Evolutionary conservation across 2,888 invertebrate genomes (phyloP), one percentile per base, ranked within the genome.

Genomic region (Apodemia hepburni): DNA sequence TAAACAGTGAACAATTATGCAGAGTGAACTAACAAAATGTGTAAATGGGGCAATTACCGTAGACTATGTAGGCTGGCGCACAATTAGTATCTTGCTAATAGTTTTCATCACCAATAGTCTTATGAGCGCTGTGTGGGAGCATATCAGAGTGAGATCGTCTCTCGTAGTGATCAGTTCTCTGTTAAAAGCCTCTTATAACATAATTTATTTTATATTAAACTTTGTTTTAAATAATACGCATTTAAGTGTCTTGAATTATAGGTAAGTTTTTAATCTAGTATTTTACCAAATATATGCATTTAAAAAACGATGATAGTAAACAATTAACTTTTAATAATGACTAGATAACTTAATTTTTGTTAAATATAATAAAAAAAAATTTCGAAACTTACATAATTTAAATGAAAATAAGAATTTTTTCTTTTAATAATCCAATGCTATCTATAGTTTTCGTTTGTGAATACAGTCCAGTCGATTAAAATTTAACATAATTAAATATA

Each of bases 1-100:
- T 82, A 87, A 88, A 89, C 83, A 84, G 79, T 72, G 80, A 77
- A 79, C 84, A 90, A 90, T 91, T 91, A 90, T 86, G 82, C 84
- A 82, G 76, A 79, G 74, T 75, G 74, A 81, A 85, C 91, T 91
- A 90, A 90, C 90, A 77, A 88, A 87, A 88, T 82, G 88, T 90
- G 90, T 90, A 91, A 90, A 91, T 91, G 87, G 89, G 76, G 80
- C 91, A 91, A 91, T 91, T 91, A 91, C 89, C 89, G 85, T 77
- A 74, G 79, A 71, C 78, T 82, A 90, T 90, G 90, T 89, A 89
- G 89, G 89, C 87, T 88, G 82, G 82, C 74, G 82, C 78, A 83
- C 89, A 91, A 90, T 91, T 91, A 91, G 90, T 87, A 77, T 78
- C 75, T 75, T 79, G 88, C 90, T 90, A 90, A 90, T 87, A 86